Evolutionary conservation across 2,888 invertebrate genomes (phyloP).

Genomic region (Leptopilina drosophilae): DNA sequence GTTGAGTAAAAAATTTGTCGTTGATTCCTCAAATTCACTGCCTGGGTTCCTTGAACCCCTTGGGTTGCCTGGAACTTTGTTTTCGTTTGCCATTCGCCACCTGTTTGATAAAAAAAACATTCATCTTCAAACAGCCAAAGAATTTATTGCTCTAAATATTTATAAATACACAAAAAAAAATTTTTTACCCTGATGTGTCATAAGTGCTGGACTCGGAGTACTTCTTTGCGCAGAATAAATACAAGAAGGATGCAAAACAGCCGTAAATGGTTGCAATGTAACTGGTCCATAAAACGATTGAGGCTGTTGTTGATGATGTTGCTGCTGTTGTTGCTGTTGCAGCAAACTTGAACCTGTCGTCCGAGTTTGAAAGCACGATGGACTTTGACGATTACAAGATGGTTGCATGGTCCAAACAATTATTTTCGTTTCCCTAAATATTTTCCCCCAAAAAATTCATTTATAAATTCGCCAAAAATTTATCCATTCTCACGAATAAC

Average conservation of each 20-base stretch:
- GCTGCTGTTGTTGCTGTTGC: slow-evolving; percentile 57
- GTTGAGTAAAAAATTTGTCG: slow-evolving; percentile 60
- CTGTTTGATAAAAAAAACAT: slow-evolving; percentile 23
- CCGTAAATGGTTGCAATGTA: slow-evolving; percentile 64
- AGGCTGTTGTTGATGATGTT: slow-evolving; percentile 61
- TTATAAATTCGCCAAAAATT: background rate
- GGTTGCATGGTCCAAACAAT: slow-evolving; percentile 68
- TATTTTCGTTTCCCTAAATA: slow-evolving; percentile 38
- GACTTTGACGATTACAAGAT: slow-evolving; percentile 64
- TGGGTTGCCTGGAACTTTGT: slow-evolving; percentile 59
- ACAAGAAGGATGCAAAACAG: slow-evolving; percentile 64
- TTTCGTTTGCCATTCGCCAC: slow-evolving; percentile 68
- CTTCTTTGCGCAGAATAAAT: slow-evolving; percentile 66
- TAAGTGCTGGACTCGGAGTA: slow-evolving; percentile 56
- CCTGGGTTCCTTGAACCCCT: slow-evolving; percentile 48
- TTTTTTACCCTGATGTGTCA: slow-evolving; percentile 64
- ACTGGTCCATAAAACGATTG: slow-evolving; percentile 68
- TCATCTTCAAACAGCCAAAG: background rate
- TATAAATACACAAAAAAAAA: background rate
- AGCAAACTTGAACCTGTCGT: slow-evolving; percentile 57
- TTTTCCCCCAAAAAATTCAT: background rate
- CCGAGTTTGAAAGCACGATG: slow-evolving; percentile 61
- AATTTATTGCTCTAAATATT: too few species aligned
- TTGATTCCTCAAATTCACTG: slow-evolving; percentile 61
- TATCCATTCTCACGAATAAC: too few species aligned